Evolutionary conservation across 2,888 invertebrate species (phyloP), one percentile per base, ranked within the genome.

Genomic region (Thalpophila matura): DNA sequence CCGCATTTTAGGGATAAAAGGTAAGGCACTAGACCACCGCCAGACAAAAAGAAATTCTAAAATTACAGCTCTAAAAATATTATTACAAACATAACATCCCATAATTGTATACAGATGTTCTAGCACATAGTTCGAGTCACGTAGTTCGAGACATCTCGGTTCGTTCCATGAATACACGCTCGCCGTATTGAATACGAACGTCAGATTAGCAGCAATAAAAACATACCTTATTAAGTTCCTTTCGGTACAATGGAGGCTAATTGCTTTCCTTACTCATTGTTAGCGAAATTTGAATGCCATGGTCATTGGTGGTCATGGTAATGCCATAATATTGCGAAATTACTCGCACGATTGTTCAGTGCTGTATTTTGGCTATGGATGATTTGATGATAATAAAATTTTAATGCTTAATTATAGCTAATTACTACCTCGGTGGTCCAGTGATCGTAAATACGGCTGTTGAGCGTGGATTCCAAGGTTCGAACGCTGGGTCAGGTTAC

Each of bases 121-220:
- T 29, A 56, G 40, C 38, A 47, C n/a, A n/a, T n/a, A 38, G 35
- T 27, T 2, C 3, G 24, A 40, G 57, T 64, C 80, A 80, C 80
- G 68, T 73, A 16, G 37, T 31, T 7, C 20, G 43, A 29, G 59
- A 59, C 57, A 59, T 60, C 58, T 69, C 35, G 35, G 5, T 55
- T 55, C 26, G 61, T 57, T 57, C 27, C 60, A 51, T 68, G 68
- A 61, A 61, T 56, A 33, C 53, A 62, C 20, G 26, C 27, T 37
- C 67, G 49, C 61, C 12, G 56, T 47, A 29, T 51, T 38, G 79
- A 72, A 80, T 81, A 80, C 72, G 42, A 79, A 81, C 62, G 54
- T 33, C 27, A 42, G 79, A 79, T 79, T 80, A 80, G 42, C 45
- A 43, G 43, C 59, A 50, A 70, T 79, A 81, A 81, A 76, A 72